Base-by-base conservation (phyloP, 2,888 invertebrate genomes). In the Ectropis crepuscularia region DNA sequence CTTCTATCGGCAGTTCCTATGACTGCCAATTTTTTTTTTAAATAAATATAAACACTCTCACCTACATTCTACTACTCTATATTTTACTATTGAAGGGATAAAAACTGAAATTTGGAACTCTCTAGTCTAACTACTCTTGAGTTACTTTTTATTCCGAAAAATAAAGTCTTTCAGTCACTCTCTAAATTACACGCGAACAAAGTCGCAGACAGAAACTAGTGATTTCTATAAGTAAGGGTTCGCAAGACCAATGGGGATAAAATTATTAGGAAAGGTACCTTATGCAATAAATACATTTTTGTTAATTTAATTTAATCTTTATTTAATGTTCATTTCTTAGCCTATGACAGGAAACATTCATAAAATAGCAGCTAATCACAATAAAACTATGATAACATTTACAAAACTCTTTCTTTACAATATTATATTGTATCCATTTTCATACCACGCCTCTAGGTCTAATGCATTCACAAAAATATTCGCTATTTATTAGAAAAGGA, bases 301-400 rank as follows among this genome's bases (percentile, higher is more conserved):
- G 5, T 45, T 47, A 55, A 83, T 88, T 79, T 72, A 77, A 81
- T 84, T 82, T 84, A 78, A 83, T 87, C 84, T 89, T 89, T 89
- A 89, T 87, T 88, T 87, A 86, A 87, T 88, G 81, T 85, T 86
- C 64, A 64, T 88, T 79, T 88, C 89, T 90, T 90, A 90, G 77
- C 81, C 77, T 65, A 61, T 76, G 83, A 90, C 89, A 89, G 89
- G 90, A 86, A 90, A 91, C 89, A 89, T 89, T 90, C 86, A 89
- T 86, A 89, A 89, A 90, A 88, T 88, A 90, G 85, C 81, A 83
- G 88, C 90, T 90, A 89, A 82, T 86, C 87, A 87, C 85, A 88
- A 87, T 88, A 86, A 85, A 86, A 87, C 85, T 85, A 88, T 86
- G 79, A 88, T 89, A 91, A 90, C 88, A 89, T 87, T 86, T 86